phyloP scores from a whole-genome alignment of 2,888 invertebrate genomes.

The Eucriotettix oculatus region DNA sequence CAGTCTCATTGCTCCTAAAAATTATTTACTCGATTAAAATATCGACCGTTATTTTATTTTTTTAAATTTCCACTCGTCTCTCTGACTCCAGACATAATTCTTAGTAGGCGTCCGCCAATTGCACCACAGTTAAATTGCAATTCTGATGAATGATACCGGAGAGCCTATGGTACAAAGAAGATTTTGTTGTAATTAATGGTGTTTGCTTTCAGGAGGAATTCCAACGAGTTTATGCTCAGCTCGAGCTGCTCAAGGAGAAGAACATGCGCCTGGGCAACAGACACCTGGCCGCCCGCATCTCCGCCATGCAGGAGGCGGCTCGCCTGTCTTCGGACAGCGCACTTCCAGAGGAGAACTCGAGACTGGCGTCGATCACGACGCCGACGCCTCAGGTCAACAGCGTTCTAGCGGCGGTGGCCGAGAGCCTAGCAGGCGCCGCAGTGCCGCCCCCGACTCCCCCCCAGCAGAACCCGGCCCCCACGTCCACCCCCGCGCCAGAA shows the following conservation, averaged over 20 bases:
- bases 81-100: no score
- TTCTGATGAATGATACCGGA: no score
- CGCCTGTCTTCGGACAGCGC: neutral
- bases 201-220: slow-evolving; percentile 59
- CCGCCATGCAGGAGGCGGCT: slow-evolving; percentile 69
- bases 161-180: no score
- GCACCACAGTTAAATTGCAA: no score
- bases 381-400: slow-evolving; percentile 26
- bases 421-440: slow-evolving; percentile 30
- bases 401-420: slow-evolving; percentile 31
- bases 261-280: slow-evolving; percentile 58
- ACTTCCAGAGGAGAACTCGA: slow-evolving; percentile 24
- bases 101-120: no score
- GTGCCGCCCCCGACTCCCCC: slow-evolving; percentile 15
- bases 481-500: neutral
- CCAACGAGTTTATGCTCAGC: slow-evolving; percentile 57
- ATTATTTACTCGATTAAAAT: no score
- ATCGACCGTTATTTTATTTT: no score
- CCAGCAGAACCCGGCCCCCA: slow-evolving; percentile 1
- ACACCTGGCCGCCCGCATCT: slow-evolving; percentile 54
- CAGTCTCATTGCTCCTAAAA: no score
- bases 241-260: slow-evolving; percentile 64
- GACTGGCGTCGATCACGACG: slow-evolving; percentile 21
- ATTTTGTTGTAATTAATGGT: no score
- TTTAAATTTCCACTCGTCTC: no score